These are phyloP conservation scores for Rhadina sibilatrix DNA, from an alignment of 2,113 vertebrate genomes.

Conservation along the genomic window DNA sequence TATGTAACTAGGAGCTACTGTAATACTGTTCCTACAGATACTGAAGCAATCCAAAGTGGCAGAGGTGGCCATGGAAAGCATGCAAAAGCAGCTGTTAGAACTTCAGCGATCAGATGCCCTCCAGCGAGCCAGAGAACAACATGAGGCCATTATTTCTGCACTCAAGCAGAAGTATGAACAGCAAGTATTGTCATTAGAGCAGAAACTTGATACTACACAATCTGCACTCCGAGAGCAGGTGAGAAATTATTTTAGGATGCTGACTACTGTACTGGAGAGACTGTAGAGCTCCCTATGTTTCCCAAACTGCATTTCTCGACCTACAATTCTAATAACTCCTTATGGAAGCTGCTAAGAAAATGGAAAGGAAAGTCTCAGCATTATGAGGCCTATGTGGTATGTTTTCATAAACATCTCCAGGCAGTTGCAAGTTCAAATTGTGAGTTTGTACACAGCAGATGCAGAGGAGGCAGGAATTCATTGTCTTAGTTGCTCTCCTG, in stretches of 20 bases:
- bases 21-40: conserved; percentile 69
- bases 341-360: neutral
- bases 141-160: conserved; percentile 78
- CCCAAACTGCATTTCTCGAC: neutral
- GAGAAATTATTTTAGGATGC: neutral
- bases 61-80: conserved; percentile 87
- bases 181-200: conserved; percentile 76
- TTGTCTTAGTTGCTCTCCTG: neutral
- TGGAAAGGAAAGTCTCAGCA: neutral
- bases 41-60: conserved; percentile 83
- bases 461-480: neutral
- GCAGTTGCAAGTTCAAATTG: neutral
- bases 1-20: neutral
- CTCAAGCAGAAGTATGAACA: conserved; percentile 87
- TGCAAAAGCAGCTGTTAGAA: conserved; percentile 91
- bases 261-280: neutral
- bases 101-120: conserved; percentile 88
- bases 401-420: neutral
- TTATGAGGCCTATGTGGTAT: neutral
- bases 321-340: neutral
- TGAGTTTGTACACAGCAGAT: neutral
- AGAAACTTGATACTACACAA: conserved; percentile 78
- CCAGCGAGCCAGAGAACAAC: conserved; percentile 84
- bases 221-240: conserved; percentile 86
- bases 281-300: neutral